A percentile compares a stretch with the other conserved stretches of the same genome.
phyloP scores from a whole-genome alignment of 2,797 vertebrate species.

The Channallabes apus region DNA sequence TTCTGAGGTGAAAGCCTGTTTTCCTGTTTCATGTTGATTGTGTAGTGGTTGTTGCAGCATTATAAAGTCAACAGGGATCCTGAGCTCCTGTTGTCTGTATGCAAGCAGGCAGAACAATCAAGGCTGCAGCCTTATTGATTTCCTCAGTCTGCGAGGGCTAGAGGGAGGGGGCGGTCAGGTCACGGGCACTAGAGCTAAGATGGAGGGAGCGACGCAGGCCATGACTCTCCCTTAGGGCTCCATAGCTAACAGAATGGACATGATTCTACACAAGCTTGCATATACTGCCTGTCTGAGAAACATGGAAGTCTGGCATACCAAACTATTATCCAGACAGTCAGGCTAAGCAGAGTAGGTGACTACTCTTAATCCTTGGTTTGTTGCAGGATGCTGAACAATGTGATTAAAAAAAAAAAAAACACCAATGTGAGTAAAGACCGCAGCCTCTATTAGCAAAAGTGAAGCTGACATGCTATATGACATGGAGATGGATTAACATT shows the following conservation, averaged over 20 bases:
- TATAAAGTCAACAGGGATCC: slow-evolving; percentile 48
- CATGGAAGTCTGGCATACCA: slow-evolving; percentile 11
- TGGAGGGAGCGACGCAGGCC: slow-evolving; percentile 75
- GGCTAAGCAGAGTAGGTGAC: slow-evolving; percentile 31
- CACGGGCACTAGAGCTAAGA: slow-evolving; percentile 77
- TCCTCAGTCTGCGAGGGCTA: slow-evolving; percentile 50
- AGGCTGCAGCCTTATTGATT: slow-evolving; percentile 76
- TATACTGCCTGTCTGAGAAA: neutral
- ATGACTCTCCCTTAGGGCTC: slow-evolving; percentile 71
- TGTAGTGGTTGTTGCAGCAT: slow-evolving; percentile 38
- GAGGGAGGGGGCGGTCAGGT: slow-evolving; percentile 58
- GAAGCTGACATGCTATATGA: slow-evolving; percentile 22
- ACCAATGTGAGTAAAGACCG: slow-evolving; percentile 11
- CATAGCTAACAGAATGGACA: slow-evolving; percentile 62
- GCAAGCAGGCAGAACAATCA: slow-evolving; percentile 74
- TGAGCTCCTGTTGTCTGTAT: slow-evolving; percentile 57
- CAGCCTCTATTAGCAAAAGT: slow-evolving; percentile 28
- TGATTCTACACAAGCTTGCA: slow-evolving; percentile 61
- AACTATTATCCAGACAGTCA: slow-evolving; percentile 16
- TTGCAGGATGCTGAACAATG: slow-evolving; percentile 26
- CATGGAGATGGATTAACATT: slow-evolving; percentile 32
- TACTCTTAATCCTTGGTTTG: slow-evolving; percentile 49
- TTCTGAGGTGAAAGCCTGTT: slow-evolving; percentile 3
- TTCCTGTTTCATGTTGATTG: neutral
- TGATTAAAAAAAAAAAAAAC: slow-evolving; percentile 6